Conservation (phyloP, 2,888 invertebrate species). For the Monoplex corrugatus region DNA sequence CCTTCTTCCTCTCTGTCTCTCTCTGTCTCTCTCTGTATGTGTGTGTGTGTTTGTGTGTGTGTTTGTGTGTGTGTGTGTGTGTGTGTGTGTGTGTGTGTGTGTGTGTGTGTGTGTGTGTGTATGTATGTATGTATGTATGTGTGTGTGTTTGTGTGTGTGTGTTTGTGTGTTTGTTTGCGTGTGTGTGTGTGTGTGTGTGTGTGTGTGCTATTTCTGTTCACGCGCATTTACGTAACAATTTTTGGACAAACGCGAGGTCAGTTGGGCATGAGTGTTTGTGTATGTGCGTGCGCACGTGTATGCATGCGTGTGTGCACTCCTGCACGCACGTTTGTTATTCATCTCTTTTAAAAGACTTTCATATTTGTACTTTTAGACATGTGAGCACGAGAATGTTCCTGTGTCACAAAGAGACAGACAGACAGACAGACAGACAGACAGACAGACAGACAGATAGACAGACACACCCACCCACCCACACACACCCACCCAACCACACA, state of each 20-base stretch:
- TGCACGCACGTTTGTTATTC: not conserved
- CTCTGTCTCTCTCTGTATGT: not conserved
- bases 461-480: not conserved
- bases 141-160: not conserved
- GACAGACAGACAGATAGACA: no score
- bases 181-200: not conserved
- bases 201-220: not conserved
- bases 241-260: not conserved
- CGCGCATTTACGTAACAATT: not conserved
- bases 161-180: not conserved
- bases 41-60: not conserved
- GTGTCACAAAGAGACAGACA: no score
- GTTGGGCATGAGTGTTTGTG: not conserved
- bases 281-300: not conserved
- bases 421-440: no score
- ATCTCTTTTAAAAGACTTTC: not conserved
- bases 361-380: not conserved
- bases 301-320: not conserved
- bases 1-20: slow-evolving; percentile 17
- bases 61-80: not conserved
- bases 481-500: not conserved
- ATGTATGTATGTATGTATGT: not conserved
- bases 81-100: not conserved
- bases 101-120: not conserved
- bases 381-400: not conserved